Evolutionary conservation across 2,797 vertebrate species (phyloP), one percentile per base, ranked within the genome.

Genomic region (Helicolenus hilgendorfi): DNA sequence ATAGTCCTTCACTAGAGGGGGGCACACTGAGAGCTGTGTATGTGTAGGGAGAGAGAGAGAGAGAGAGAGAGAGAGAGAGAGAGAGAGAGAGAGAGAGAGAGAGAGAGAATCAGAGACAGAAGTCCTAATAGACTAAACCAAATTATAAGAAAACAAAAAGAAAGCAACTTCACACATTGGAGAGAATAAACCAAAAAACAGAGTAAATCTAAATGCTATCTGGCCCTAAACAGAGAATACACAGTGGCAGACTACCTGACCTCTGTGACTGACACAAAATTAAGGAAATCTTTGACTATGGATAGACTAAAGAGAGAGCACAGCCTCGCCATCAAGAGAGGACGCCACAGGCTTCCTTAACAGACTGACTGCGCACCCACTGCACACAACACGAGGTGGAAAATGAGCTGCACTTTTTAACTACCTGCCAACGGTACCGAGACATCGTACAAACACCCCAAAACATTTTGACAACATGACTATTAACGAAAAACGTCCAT

Each of bases 1-100:
- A 83, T 75, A 84, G 87, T 91, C 77, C 74, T 89, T 92, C 81
- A 88, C 82, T 89, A 90, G 87, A 92, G 84, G 86, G 85, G 73
- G 60, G 41, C 41, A 18, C 65, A 88, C 81, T 88, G 84, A 77
- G 68, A 85, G 72, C 68, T 24, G 2, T 67, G 65, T 49, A 49
- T 64, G 76, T 31, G 27, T 67, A 56, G 76, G 83, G 71, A 0
- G 60, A 31, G 15, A 62, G 15, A 2, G 9, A 55, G 49, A 55
- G 8, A 65, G n/a, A 0, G 14, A 26, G 13, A 8, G 33, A 22
- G 63, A 24, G 35, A 38, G 35, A 14, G n/a, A 36, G 0, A 24
- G 33, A 24, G 6, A 36, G 60, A 9, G 60, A 8, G 14, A 22
- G 68, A 13, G 59, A 7, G 33, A 29, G 7, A 20, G 22, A 56